Conservation (phyloP, 2,888 invertebrate genomes). For the Aphrophora alni region DNA sequence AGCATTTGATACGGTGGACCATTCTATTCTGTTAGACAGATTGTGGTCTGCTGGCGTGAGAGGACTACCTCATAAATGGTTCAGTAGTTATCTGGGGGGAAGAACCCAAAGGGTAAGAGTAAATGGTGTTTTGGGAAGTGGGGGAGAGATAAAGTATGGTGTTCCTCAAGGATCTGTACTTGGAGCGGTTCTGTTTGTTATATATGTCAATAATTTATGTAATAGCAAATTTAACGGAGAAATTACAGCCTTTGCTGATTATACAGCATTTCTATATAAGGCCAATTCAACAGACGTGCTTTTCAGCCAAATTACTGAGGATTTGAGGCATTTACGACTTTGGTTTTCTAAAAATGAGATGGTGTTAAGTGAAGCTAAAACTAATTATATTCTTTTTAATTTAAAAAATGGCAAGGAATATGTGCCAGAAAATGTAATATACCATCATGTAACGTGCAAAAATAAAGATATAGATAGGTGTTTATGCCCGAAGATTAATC, state of each 20-base stretch:
- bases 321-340: neutral
- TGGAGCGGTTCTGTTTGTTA: neutral
- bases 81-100: neutral
- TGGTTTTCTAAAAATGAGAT: slow-evolving; percentile 11
- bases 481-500: neutral
- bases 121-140: neutral
- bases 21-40: neutral
- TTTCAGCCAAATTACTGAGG: neutral
- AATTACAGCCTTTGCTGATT: slow-evolving; percentile 7
- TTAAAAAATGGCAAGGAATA: no score
- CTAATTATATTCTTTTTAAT: slow-evolving; percentile 15
- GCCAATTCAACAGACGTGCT: neutral
- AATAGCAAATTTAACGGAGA: neutral
- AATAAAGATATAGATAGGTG: no score
- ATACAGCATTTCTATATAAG: slow-evolving; percentile 2
- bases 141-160: neutral
- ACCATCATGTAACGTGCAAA: no score
- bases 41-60: neutral
- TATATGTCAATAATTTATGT: slow-evolving; percentile 1
- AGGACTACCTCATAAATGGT: neutral
- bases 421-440: no score
- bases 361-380: slow-evolving; percentile 17
- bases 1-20: slow-evolving; percentile 7
- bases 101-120: neutral
- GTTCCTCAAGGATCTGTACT: slow-evolving; percentile 17